A percentile compares a stretch with the other conserved stretches of the same genome.
Conservation (phyloP, 2,888 invertebrate genomes). For the Cabera pusaria region DNA sequence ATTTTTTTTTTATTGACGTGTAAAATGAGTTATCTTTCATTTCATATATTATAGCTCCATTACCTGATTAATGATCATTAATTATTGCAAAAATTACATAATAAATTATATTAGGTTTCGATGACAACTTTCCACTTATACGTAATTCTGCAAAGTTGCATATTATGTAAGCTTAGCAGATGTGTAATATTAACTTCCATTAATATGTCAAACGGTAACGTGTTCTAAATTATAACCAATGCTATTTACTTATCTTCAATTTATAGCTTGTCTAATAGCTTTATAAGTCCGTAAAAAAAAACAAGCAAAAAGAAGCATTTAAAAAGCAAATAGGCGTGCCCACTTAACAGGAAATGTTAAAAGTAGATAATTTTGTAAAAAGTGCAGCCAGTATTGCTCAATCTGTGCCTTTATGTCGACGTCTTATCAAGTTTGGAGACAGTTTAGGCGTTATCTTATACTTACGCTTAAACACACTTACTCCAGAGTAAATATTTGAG, state of each 20-base stretch:
- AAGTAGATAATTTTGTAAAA: slow-evolving; percentile 64
- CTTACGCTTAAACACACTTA: slow-evolving; percentile 67
- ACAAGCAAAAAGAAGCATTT: slow-evolving; percentile 29
- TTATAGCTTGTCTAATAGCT: slow-evolving; percentile 26
- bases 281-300: no score
- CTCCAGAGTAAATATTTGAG: slow-evolving; percentile 75
- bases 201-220: slow-evolving; percentile 19
- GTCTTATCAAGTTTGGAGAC: slow-evolving; percentile 62
- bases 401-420: slow-evolving; percentile 29
- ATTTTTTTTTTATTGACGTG: no score
- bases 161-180: slow-evolving; percentile 33
- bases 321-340: slow-evolving; percentile 42
- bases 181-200: slow-evolving; percentile 18
- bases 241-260: slow-evolving; percentile 16
- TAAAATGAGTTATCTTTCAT: slow-evolving; percentile 6
- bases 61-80: slow-evolving; percentile 5
- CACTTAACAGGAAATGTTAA: slow-evolving; percentile 55
- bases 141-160: slow-evolving; percentile 31
- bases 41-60: slow-evolving; percentile 1
- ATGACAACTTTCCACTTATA: slow-evolving; percentile 40
- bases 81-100: slow-evolving; percentile 11
- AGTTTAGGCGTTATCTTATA: slow-evolving; percentile 71
- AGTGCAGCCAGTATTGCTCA: slow-evolving; percentile 38
- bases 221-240: no score
- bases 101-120: slow-evolving; percentile 5